phyloP scores from a whole-genome alignment of 2,888 invertebrate genomes.

The Sycophila texana region DNA sequence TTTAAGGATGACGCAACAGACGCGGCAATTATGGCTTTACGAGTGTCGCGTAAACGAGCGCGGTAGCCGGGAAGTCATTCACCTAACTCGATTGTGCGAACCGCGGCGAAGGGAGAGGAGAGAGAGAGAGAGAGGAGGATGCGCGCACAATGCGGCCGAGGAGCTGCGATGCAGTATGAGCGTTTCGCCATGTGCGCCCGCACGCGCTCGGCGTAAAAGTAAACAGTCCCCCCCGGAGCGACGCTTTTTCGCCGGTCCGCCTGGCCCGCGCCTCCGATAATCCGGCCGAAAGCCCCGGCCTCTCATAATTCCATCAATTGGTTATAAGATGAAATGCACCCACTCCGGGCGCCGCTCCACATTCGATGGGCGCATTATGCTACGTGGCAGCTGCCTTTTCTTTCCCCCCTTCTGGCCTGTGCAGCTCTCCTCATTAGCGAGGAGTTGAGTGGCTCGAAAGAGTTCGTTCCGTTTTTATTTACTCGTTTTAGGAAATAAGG shows the following conservation, averaged over 20 bases:
- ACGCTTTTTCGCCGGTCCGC: neutral
- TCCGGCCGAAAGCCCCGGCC: no score
- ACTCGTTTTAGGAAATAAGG: no score
- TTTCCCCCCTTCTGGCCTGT: neutral
- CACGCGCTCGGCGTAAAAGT: neutral
- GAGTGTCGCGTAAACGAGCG: conserved; percentile 59
- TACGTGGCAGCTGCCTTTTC: conserved; percentile 4
- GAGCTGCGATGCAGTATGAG: neutral
- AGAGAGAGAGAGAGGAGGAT: neutral
- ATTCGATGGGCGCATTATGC: conserved; percentile 53
- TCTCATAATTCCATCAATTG: conserved; percentile 63
- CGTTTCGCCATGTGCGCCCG: neutral
- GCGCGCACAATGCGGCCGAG: neutral
- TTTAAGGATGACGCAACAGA: conserved; percentile 57
- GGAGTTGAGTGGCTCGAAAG: no score
- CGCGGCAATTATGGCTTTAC: conserved; percentile 42
- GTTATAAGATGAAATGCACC: conserved; percentile 64
- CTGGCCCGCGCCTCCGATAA: neutral
- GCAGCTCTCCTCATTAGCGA: neutral
- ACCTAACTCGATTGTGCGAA: conserved; percentile 60
- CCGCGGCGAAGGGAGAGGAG: neutral
- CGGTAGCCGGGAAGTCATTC: conserved; percentile 66
- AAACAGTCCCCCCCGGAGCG: no score
- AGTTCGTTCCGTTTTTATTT: no score
- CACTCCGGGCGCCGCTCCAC: conserved; percentile 53